A percentile compares a stretch with the other conserved stretches of the same genome.
These are phyloP conservation scores for Phaenicophaeus curvirostris DNA, from an alignment of 2,797 vertebrate species.

Conservation along the genomic window DNA sequence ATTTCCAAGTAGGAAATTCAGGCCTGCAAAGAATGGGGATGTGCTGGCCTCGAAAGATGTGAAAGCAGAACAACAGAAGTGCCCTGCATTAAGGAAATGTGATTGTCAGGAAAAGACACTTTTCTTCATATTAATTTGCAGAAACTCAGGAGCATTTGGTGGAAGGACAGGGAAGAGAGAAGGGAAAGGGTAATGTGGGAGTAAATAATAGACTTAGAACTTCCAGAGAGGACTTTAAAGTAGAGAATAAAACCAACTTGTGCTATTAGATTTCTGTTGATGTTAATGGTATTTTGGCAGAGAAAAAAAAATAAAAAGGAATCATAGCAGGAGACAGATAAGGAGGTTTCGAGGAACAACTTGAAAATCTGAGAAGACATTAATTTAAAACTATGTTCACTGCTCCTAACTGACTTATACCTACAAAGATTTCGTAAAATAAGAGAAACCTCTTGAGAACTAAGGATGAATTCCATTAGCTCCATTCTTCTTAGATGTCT, in stretches of 20 bases:
- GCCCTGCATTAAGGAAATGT: background rate
- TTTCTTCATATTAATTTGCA: conserved; percentile 30
- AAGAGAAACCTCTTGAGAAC: conserved; percentile 54
- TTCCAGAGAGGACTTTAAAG: background rate
- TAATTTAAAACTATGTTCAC: background rate
- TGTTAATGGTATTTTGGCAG: background rate
- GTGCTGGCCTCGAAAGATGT: background rate
- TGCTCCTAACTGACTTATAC: background rate
- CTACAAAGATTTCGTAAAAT: conserved; percentile 42
- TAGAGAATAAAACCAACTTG: background rate
- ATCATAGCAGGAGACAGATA: background rate
- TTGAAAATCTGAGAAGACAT: background rate
- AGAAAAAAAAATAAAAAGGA: background rate
- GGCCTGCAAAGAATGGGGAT: background rate
- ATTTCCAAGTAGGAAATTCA: background rate
- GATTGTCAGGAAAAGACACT: conserved; percentile 5
- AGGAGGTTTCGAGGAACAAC: background rate
- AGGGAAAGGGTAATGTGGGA: background rate
- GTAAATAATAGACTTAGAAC: background rate
- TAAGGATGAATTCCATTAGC: conserved; percentile 42
- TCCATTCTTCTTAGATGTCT: background rate
- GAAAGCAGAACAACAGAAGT: conserved; percentile 9
- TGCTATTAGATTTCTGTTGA: background rate
- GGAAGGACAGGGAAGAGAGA: background rate
- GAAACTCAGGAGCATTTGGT: background rate